A percentile compares a stretch with the other conserved stretches of the same genome.
Conservation (phyloP, 1,140 invertebrate species). For the Ladona fulva region DNA sequence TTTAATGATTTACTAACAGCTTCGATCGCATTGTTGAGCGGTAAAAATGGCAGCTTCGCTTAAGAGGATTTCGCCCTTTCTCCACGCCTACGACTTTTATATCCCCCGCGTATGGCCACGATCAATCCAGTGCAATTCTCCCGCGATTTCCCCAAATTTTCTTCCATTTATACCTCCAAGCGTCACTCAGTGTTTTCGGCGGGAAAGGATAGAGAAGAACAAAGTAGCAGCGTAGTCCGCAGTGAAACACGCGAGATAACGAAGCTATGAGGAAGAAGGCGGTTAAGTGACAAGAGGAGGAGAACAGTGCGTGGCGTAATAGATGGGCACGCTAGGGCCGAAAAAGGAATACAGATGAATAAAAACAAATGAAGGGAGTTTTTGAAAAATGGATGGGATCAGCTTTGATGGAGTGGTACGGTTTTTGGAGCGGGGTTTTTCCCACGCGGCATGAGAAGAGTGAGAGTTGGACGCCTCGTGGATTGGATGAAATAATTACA, state of each 20-base stretch:
- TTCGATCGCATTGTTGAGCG: too few species aligned
- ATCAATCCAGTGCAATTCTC: too few species aligned
- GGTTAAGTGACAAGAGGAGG: not conserved
- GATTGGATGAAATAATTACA: not conserved
- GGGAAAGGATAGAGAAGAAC: not conserved
- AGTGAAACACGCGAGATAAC: not conserved
- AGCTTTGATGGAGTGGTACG: not conserved
- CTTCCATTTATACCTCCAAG: not conserved
- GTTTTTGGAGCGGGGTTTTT: not conserved
- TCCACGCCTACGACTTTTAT: too few species aligned
- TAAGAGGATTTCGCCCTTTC: too few species aligned
- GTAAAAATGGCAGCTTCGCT: too few species aligned
- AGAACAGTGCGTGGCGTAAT: not conserved
- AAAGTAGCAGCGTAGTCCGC: not conserved
- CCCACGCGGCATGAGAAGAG: not conserved
- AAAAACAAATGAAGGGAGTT: conserved; percentile 2
- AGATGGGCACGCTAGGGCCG: not conserved
- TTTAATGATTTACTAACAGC: too few species aligned
- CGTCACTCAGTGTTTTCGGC: not conserved
- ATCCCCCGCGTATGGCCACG: too few species aligned
- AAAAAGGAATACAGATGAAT: not conserved
- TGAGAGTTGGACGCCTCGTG: not conserved
- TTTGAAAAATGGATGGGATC: not conserved
- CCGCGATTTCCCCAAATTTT: too few species aligned
- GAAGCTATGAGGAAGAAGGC: not conserved